These are phyloP conservation scores for Camponotus floridanus DNA, from an alignment of 1,140 invertebrate species.

Conservation along the genomic window DNA sequence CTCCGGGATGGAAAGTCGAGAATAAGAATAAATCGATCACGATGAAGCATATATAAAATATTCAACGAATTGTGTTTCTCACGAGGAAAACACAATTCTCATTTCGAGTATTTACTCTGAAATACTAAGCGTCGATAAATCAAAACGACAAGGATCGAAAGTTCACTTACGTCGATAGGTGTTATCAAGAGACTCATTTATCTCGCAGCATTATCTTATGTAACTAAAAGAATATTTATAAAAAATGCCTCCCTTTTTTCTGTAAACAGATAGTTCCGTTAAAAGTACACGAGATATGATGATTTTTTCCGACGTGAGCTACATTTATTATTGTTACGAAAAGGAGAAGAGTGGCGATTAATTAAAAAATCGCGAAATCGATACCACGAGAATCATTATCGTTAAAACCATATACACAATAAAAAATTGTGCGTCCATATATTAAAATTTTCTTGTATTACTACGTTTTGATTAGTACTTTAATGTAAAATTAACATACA, in stretches of 20 bases:
- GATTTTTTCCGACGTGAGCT: neutral
- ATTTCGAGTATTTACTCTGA: neutral
- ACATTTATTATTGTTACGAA: neutral
- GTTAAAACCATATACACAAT: neutral
- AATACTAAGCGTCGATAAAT: neutral
- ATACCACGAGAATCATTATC: slow-evolving; percentile 2
- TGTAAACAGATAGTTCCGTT: neutral
- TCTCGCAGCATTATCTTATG: slow-evolving; percentile 23
- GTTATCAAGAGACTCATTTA: slow-evolving; percentile 10
- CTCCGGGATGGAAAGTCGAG: neutral
- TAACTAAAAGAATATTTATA: slow-evolving; percentile 22
- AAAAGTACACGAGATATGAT: neutral
- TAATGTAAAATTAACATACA: too few species aligned
- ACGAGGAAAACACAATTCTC: neutral
- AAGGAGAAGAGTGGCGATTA: slow-evolving; percentile 9
- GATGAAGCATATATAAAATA: neutral
- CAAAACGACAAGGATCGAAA: neutral
- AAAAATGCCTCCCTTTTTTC: neutral
- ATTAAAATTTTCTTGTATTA: too few species aligned
- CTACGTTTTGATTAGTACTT: too few species aligned
- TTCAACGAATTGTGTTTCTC: neutral
- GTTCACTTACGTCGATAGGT: neutral
- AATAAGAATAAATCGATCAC: neutral
- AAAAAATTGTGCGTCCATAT: too few species aligned
- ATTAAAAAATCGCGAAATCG: neutral